Evolutionary conservation across 2,888 invertebrate genomes (phyloP).

Genomic region (Stenichneumon culpator): DNA sequence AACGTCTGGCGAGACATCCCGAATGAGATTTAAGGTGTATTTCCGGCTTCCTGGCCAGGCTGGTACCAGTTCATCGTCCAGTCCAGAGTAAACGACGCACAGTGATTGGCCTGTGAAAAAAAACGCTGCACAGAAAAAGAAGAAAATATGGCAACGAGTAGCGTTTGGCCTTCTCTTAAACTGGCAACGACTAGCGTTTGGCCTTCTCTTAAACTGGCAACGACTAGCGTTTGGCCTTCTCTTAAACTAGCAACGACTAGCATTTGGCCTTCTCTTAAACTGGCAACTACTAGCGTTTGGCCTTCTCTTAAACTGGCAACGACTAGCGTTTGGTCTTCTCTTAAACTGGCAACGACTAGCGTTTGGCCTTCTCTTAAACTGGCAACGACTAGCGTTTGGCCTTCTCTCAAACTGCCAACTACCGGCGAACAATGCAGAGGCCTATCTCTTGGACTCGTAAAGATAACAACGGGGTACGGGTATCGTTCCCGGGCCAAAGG

Average conservation of each 20-base stretch:
- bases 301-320: no score
- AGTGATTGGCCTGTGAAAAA: slow-evolving; percentile 16
- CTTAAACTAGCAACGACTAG: slow-evolving; percentile 1
- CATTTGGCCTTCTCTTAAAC: background rate
- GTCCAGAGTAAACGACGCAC: background rate
- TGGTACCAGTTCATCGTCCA: slow-evolving; percentile 61
- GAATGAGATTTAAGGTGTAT: slow-evolving; percentile 80
- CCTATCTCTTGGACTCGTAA: slow-evolving; percentile 82
- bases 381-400: slow-evolving; percentile 1
- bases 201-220: no score
- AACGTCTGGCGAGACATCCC: slow-evolving; percentile 24
- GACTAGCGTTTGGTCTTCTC: background rate
- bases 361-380: background rate
- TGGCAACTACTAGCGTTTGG: slow-evolving; percentile 49
- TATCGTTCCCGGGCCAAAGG: slow-evolving; percentile 59
- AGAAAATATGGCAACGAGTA: slow-evolving; percentile 21
- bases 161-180: background rate
- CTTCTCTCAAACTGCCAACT: slow-evolving; percentile 7
- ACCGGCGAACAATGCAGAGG: slow-evolving; percentile 56
- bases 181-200: slow-evolving; percentile 46
- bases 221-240: background rate
- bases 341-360: slow-evolving; percentile 33
- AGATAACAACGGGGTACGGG: slow-evolving; percentile 76
- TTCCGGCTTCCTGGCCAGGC: slow-evolving; percentile 74
- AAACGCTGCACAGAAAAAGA: background rate